These are phyloP conservation scores for Leucophenga maculata DNA, from an alignment of 2,888 invertebrate species.

Conservation along the genomic window DNA sequence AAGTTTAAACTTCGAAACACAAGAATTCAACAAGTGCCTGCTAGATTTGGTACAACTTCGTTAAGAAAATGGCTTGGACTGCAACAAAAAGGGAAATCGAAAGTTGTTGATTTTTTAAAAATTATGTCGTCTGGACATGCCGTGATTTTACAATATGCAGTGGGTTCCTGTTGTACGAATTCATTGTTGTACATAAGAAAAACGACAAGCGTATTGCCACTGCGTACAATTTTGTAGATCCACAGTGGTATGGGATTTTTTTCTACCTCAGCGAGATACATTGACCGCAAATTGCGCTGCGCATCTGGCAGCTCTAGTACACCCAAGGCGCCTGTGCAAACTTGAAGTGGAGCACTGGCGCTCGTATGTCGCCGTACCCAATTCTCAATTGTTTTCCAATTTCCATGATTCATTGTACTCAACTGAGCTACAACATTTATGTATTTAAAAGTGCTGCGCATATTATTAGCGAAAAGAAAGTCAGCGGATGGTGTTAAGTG, in stretches of 20 bases:
- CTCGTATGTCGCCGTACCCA: constrained; percentile 54
- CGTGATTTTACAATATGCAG: not conserved
- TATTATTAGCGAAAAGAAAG: constrained; percentile 72
- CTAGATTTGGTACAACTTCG: not conserved
- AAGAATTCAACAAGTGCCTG: not conserved
- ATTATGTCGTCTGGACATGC: not conserved
- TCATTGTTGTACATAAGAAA: constrained; percentile 46
- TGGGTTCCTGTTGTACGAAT: not conserved
- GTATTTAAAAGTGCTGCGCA: constrained; percentile 72
- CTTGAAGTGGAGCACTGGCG: not conserved
- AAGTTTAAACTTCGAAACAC: no score
- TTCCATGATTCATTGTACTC: constrained; percentile 74
- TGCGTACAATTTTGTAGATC: constrained; percentile 44
- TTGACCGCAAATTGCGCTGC: not conserved
- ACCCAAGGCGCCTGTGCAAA: constrained; percentile 44
- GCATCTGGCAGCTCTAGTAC: constrained; percentile 33
- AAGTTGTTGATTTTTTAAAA: not conserved
- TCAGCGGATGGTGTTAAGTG: constrained; percentile 73
- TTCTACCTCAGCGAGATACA: constrained; percentile 30
- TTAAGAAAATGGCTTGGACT: not conserved
- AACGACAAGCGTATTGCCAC: constrained; percentile 17
- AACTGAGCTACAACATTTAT: constrained; percentile 74
- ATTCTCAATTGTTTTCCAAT: constrained; percentile 74
- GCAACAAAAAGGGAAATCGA: not conserved
- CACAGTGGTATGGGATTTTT: constrained; percentile 44